Percentiles rank a stretch among this genome's conserved stretches.
phyloP scores from a whole-genome alignment of 2,888 invertebrate genomes.

The Cephus runcator region DNA sequence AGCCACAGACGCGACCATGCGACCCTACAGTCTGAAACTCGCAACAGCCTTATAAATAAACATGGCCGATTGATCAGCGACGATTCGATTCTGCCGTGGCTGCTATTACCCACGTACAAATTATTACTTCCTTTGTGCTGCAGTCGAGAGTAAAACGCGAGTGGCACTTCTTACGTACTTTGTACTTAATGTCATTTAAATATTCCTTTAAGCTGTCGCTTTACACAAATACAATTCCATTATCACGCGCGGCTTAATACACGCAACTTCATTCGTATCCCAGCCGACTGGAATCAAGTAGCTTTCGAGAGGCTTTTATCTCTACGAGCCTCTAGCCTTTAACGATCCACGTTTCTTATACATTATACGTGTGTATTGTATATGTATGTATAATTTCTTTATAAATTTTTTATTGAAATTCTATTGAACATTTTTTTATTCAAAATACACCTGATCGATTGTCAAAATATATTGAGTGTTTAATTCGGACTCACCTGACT shows the following conservation, averaged over 20 bases:
- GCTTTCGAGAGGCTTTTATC: neutral
- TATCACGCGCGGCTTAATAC: neutral
- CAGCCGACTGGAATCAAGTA: neutral
- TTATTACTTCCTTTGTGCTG: neutral
- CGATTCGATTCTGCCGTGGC: too few relatives aligned
- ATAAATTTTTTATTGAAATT: neutral
- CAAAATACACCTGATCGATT: neutral
- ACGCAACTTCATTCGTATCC: neutral
- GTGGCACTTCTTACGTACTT: neutral
- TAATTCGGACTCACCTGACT: constrained; percentile 36
- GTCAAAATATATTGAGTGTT: neutral
- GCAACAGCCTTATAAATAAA: too few relatives aligned
- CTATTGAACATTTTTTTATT: neutral
- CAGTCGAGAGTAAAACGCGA: neutral
- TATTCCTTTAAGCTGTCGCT: neutral
- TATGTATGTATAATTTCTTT: neutral
- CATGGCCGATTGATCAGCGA: too few relatives aligned
- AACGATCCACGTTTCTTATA: neutral
- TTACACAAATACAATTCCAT: neutral
- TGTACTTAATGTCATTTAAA: neutral
- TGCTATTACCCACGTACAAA: neutral
- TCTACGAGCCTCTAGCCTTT: neutral
- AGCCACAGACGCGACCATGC: too few relatives aligned
- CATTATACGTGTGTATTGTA: neutral
- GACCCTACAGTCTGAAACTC: too few relatives aligned